These are phyloP conservation scores for Linnaemya tessellans DNA, from an alignment of 2,888 invertebrate genomes.

Conservation along the genomic window DNA sequence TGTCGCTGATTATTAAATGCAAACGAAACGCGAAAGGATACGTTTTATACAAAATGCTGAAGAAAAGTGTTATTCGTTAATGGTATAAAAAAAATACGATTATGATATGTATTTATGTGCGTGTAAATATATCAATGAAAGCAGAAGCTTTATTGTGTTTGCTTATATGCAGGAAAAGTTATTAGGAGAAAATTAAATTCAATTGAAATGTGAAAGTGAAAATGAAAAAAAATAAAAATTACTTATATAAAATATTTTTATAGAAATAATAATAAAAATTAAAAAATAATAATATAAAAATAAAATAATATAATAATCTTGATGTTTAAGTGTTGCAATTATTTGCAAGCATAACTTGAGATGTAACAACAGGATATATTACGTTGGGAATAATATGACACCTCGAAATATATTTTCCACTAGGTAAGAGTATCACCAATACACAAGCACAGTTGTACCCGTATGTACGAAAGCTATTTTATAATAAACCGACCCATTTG, in stretches of 20 bases:
- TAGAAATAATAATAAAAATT: not conserved
- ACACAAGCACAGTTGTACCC: not conserved
- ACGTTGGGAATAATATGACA: not conserved
- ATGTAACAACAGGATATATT: not conserved
- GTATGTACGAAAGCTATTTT: not conserved
- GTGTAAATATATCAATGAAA: not conserved
- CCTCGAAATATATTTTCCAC: not conserved
- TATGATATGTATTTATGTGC: not conserved
- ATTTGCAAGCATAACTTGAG: not conserved
- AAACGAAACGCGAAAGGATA: slow-evolving; percentile 62
- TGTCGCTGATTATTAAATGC: not conserved
- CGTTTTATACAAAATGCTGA: slow-evolving; percentile 37
- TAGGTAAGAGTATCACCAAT: not conserved
- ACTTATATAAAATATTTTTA: not conserved
- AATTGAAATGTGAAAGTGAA: not conserved
- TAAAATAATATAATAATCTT: not conserved
- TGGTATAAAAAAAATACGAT: not conserved
- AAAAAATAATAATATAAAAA: not conserved
- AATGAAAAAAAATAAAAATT: not conserved
- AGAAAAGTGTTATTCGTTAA: not conserved
- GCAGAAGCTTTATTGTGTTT: not conserved
- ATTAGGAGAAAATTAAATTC: not conserved
- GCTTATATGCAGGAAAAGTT: not conserved
- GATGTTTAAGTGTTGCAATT: not conserved
- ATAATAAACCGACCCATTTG: not conserved